phyloP scores from a whole-genome alignment of 2,888 invertebrate species.

The Ischnus inquisitorius region DNA sequence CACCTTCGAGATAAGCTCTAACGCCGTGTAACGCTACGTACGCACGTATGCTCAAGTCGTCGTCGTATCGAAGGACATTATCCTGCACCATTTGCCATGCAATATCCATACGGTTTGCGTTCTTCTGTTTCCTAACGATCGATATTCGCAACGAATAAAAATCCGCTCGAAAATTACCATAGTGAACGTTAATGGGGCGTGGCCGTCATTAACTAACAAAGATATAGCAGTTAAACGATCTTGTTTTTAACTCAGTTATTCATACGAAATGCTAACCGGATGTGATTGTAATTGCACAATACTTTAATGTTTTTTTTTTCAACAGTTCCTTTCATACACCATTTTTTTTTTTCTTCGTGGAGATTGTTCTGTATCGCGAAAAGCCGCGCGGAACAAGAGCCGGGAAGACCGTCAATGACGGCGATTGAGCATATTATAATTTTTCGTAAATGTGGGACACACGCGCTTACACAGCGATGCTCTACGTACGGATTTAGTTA shows the following conservation, averaged over 20 bases:
- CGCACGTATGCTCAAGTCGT: neutral
- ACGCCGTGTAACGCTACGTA: neutral
- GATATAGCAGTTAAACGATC: neutral
- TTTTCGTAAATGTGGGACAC: slow-evolving; percentile 40
- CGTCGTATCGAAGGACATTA: neutral
- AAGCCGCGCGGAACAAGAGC: neutral
- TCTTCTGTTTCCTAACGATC: no score
- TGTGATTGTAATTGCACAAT: neutral
- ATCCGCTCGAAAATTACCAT: neutral
- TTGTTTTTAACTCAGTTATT: neutral
- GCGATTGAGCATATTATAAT: slow-evolving; percentile 2
- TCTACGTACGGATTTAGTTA: slow-evolving; percentile 49
- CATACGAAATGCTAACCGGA: neutral
- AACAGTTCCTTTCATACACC: neutral
- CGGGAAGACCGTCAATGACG: slow-evolving; percentile 17
- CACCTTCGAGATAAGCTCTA: slow-evolving; percentile 1
- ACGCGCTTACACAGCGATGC: neutral
- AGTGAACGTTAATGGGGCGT: neutral
- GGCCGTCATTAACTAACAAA: neutral
- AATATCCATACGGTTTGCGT: no score
- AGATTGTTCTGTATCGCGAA: neutral
- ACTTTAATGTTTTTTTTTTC: neutral
- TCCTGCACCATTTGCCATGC: neutral
- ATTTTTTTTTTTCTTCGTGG: neutral
- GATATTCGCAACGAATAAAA: neutral